Evolutionary conservation across 2,888 invertebrate genomes (phyloP), one percentile per base, ranked within the genome.

Genomic region (Pristionchus maxplancki): DNA sequence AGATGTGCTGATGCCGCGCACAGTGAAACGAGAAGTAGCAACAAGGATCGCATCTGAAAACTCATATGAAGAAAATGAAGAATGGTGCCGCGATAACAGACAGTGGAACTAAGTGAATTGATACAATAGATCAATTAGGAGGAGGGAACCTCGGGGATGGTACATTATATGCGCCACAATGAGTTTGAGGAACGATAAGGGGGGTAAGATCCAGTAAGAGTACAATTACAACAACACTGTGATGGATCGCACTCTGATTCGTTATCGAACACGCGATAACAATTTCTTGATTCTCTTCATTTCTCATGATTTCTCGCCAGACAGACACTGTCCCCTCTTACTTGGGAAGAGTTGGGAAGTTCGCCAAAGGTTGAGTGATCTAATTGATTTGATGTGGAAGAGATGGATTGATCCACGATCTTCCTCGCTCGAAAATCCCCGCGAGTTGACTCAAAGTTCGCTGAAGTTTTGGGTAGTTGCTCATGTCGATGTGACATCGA

Each of bases 321-420:
- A 28, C 8, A 31, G 28, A 62, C 8, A 13, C 64, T 31, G 31
- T 15, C 31, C 64, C 11, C 3, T 31, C 64, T 1, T 34, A 1
- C 31, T 31, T 64, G 58, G 6, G 58, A 58, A 58, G n/a, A 71
- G 71, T 37, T 71, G 71, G 8, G 71, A 71, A 17, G 37, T 71
- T 71, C 71, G 71, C 71, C 71, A 71, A 71, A 71, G 71, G 37
- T 71, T 37, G 71, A 34, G 24, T 37, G 71, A 71, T 34, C 58
- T 58, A n/a, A 58, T n/a, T 58, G 58, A 58, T n/a, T 58, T 58
- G 58, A 58, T n/a, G 9, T 31, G 37, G 71, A 71, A 6, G 37
- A 6, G 37, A 17, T 20, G n/a, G 58, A 58, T 71, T 20, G 24
- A 71, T 37, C 31, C 71, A 37, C 37, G 71, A 71, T 71, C 37